These are phyloP conservation scores for Balaeniceps rex DNA, from an alignment of 2,113 vertebrate species.

Conservation along the genomic window DNA sequence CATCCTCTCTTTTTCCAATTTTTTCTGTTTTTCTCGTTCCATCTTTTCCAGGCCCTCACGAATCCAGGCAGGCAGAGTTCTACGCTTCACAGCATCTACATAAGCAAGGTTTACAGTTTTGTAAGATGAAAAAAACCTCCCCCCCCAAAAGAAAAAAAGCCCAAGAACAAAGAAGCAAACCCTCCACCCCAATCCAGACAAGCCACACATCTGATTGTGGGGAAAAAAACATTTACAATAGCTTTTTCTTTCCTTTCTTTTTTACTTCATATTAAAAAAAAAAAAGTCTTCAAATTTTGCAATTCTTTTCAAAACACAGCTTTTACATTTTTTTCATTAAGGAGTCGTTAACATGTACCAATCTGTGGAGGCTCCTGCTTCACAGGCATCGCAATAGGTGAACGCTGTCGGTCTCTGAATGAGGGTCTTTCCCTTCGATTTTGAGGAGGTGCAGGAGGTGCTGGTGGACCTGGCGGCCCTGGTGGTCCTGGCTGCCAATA, in stretches of 20 bases:
- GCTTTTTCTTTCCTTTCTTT: background rate
- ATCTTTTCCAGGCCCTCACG: conserved; percentile 98
- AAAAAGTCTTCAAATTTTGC: background rate
- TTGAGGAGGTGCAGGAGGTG: conserved; percentile 88
- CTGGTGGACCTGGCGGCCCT: conserved; percentile 78
- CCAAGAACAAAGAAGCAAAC: background rate
- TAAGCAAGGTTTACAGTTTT: conserved; percentile 1
- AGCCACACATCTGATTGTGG: background rate
- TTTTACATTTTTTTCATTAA: conserved; percentile 13
- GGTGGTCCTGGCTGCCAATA: conserved; percentile 96
- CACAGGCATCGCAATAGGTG: conserved; percentile 89
- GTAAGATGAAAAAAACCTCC: background rate
- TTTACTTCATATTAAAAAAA: background rate
- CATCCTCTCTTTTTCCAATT: conserved; percentile 92
- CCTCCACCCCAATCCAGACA: background rate
- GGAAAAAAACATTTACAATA: background rate
- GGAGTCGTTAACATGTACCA: conserved; percentile 79
- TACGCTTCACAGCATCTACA: conserved; percentile 93
- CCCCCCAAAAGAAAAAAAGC: too few relatives aligned
- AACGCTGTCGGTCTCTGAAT: conserved; percentile 91
- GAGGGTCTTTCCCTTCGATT: conserved; percentile 93
- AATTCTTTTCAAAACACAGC: background rate
- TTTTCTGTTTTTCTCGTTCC: conserved; percentile 98
- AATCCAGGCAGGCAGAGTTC: conserved; percentile 98
- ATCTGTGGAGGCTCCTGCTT: conserved; percentile 92